Evolutionary conservation across 2,888 invertebrate genomes (phyloP).

Genomic region (Lycocerus yunnanus): DNA sequence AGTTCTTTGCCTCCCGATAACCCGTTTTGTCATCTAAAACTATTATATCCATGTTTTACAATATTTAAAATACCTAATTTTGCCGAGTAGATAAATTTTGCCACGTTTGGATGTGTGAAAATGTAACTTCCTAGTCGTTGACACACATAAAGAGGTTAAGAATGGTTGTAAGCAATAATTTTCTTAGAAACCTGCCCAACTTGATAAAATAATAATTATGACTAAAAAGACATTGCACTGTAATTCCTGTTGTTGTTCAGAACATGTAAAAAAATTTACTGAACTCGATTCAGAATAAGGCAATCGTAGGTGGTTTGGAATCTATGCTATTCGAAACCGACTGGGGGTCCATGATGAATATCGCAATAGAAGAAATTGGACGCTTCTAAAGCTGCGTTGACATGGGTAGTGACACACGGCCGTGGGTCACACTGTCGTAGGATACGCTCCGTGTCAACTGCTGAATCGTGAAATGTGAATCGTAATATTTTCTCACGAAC

Average conservation of each 20-base stretch:
- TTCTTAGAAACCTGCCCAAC: neutral
- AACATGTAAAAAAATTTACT: neutral
- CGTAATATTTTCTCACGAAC: too few relatives aligned
- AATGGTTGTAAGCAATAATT: neutral
- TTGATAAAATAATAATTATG: neutral
- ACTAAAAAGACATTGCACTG: neutral
- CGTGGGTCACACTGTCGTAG: too few relatives aligned
- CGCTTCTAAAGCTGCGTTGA: too few relatives aligned
- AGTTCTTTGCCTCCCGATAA: neutral
- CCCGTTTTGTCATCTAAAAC: neutral
- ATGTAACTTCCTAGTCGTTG: neutral
- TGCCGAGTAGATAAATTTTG: neutral
- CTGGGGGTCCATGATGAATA: neutral
- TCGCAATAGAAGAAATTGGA: neutral
- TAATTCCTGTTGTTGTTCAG: neutral
- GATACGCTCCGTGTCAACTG: too few relatives aligned
- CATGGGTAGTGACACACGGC: too few relatives aligned
- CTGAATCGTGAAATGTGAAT: too few relatives aligned
- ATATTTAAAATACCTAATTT: neutral
- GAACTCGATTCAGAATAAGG: neutral
- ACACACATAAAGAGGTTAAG: neutral
- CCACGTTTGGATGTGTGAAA: neutral
- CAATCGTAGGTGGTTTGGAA: neutral
- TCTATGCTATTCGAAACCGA: neutral
- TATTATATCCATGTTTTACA: neutral